Evolutionary conservation across 2,113 vertebrate genomes (phyloP).

Genomic region (Notothenia rossii): DNA sequence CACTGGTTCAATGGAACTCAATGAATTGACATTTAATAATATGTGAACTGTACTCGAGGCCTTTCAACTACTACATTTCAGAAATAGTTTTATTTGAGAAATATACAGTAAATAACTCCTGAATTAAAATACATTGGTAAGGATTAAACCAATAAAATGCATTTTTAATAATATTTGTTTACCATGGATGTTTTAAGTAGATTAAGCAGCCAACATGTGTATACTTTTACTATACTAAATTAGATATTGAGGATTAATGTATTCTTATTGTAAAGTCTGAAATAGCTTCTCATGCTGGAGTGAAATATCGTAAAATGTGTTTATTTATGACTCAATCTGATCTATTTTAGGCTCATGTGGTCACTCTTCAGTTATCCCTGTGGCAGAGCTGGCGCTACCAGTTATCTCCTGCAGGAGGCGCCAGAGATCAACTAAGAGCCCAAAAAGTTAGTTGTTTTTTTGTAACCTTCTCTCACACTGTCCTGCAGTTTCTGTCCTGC

Average conservation of each 20-base stretch:
- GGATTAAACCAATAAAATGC: neutral
- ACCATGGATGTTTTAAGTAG: neutral
- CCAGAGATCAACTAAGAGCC: constrained; percentile 52
- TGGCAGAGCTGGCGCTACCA: neutral
- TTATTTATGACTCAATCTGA: no score
- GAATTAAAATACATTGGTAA: neutral
- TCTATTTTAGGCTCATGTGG: neutral
- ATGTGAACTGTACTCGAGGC: neutral
- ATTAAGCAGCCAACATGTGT: neutral
- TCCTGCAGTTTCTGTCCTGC: constrained; percentile 62
- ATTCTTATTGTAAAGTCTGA: neutral
- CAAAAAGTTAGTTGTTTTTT: constrained; percentile 7
- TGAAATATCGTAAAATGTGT: neutral
- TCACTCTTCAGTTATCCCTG: constrained; percentile 7
- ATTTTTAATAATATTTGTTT: no score
- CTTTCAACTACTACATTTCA: neutral
- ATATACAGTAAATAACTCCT: neutral
- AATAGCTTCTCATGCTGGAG: no score
- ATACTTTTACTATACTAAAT: neutral
- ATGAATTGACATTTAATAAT: neutral
- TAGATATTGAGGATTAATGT: neutral
- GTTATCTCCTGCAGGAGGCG: constrained; percentile 76
- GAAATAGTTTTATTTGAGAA: neutral
- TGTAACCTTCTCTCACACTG: constrained; percentile 42
- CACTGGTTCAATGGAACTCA: neutral